Evolutionary conservation across 2,797 vertebrate species (phyloP), one percentile per base, ranked within the genome.

Genomic region (Fistularia tabacaria): DNA sequence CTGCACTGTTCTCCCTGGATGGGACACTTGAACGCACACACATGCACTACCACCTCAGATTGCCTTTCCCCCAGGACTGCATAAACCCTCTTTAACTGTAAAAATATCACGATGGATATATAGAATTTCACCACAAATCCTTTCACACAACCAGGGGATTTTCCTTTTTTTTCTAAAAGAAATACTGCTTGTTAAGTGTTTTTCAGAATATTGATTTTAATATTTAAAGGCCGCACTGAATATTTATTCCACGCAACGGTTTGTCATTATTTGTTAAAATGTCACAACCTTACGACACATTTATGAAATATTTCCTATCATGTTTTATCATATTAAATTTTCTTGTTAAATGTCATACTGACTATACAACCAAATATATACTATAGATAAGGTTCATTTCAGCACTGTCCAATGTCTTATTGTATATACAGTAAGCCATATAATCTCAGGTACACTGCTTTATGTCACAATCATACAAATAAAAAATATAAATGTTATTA

Each of bases 381-480:
- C 12, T 7, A 13, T 3, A 14, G 75, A 39, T 51, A 64, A 44
- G 44, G 71, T 59, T 9, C 13, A 61, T 68, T 58, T 62, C 44
- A 62, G 50, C 66, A 76, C 61, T 66, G 65, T 75, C 70, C 58
- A 42, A 64, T 59, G 51, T 73, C 54, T 78, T 55, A 71, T 63
- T 81, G 57, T 74, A 43, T 48, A 55, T 55, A 62, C 59, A 61
- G 50, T 54, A 58, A 66, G 11, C 10, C 39, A 54, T 40, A 62
- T 64, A 67, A 73, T 64, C 85, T 84, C 86, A 84, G 82, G 82
- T 82, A 67, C 36, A 66, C 36, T n/a, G 66, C 25, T 68, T 43
- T 48, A 14, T 38, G 9, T 64, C 25, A 57, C 3, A 2, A 53
- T 53, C 6, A 38, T 57, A 66, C 10, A 67, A 77, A 76, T 82